These are phyloP conservation scores for Pandemis cinnamomeana DNA, from an alignment of 2,888 invertebrate genomes.

Conservation along the genomic window DNA sequence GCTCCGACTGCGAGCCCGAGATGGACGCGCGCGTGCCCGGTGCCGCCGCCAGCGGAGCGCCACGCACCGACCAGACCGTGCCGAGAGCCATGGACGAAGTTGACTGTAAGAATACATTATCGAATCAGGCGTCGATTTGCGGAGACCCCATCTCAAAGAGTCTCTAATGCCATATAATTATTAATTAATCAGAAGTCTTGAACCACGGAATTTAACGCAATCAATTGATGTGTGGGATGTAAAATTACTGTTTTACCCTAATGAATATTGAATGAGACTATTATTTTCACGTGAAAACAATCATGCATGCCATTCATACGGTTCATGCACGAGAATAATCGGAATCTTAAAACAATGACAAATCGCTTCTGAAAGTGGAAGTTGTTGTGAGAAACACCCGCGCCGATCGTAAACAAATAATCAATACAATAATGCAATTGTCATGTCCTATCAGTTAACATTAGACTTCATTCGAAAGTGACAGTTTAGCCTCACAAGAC, in stretches of 20 bases:
- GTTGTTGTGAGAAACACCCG: conserved; percentile 49
- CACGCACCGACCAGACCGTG: conserved; percentile 72
- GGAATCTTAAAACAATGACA: conserved; percentile 64
- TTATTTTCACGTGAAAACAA: conserved; percentile 43
- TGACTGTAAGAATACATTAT: conserved; percentile 60
- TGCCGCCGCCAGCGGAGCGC: conserved; percentile 54
- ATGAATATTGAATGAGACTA: conserved; percentile 15
- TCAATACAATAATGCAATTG: conserved; percentile 46
- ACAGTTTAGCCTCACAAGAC: background rate
- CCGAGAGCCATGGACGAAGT: conserved; percentile 65
- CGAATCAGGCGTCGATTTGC: no score
- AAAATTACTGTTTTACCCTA: background rate
- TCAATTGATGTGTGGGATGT: no score
- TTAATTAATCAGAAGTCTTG: no score
- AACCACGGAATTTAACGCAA: no score
- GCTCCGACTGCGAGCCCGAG: conserved; percentile 86
- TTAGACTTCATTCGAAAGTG: background rate
- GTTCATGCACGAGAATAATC: conserved; percentile 48
- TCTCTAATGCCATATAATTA: no score
- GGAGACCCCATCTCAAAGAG: no score
- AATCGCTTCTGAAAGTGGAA: conserved; percentile 52
- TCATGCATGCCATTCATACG: conserved; percentile 38
- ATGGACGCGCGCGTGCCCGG: conserved; percentile 73
- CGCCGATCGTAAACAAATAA: conserved; percentile 57
- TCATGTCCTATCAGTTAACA: background rate